Conservation (phyloP, 2,797 vertebrate genomes). For the Enteromius argenteus region DNA sequence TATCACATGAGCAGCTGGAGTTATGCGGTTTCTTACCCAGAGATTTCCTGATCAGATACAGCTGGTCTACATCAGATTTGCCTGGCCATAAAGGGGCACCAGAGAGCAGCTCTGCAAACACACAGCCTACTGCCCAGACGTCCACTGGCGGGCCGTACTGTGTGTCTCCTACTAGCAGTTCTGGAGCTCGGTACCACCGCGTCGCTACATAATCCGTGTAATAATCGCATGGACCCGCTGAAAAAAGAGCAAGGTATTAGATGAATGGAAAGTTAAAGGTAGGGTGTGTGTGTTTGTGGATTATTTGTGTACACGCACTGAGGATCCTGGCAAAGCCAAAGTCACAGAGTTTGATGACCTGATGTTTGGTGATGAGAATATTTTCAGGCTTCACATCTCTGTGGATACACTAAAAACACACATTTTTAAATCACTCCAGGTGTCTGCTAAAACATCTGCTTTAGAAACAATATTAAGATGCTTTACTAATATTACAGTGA, state of each 20-base stretch:
- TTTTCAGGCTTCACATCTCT: slow-evolving; percentile 96
- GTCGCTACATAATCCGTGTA: slow-evolving; percentile 98
- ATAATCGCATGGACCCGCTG: slow-evolving; percentile 91
- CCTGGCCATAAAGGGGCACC: slow-evolving; percentile 92
- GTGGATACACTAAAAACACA: slow-evolving; percentile 88
- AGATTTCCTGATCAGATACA: slow-evolving; percentile 91
- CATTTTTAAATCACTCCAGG: neutral
- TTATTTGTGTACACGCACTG: slow-evolving; percentile 81
- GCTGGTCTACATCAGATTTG: slow-evolving; percentile 92
- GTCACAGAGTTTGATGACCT: slow-evolving; percentile 95
- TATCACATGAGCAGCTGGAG: neutral
- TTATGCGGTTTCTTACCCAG: slow-evolving; percentile 78
- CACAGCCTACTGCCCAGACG: slow-evolving; percentile 93
- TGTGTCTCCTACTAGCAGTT: slow-evolving; percentile 92
- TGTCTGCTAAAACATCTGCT: slow-evolving; percentile 18
- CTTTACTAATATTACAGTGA: neutral
- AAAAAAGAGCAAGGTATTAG: neutral
- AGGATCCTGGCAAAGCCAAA: slow-evolving; percentile 95
- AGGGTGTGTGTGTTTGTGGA: slow-evolving; percentile 3
- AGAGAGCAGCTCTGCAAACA: slow-evolving; percentile 91
- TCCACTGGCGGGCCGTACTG: slow-evolving; percentile 93
- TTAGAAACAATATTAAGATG: slow-evolving; percentile 23
- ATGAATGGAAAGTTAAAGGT: neutral
- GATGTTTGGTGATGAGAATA: slow-evolving; percentile 94
- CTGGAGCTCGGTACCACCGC: slow-evolving; percentile 91